Evolutionary conservation across 1,140 invertebrate species (phyloP).

Genomic region (Helicorthomorpha holstii): DNA sequence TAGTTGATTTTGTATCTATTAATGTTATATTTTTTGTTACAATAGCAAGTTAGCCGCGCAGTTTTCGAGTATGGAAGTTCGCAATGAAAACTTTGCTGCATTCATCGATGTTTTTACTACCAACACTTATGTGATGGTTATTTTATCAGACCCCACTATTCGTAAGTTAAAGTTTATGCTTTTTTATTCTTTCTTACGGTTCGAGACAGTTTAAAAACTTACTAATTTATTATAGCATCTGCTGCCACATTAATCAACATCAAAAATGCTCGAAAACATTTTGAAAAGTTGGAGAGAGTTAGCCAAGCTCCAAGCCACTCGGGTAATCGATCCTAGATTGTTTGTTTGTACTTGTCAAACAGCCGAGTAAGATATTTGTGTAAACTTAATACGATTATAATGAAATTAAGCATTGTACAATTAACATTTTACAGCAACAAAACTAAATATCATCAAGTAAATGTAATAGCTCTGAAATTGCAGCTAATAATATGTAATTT

Average conservation of each 20-base stretch:
- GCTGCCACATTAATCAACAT: constrained; percentile 95
- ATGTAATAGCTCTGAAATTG: too few relatives aligned
- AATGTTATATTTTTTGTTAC: not conserved
- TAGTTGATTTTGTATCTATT: too few relatives aligned
- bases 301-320: not conserved
- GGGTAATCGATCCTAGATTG: too few relatives aligned
- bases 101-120: constrained; percentile 98
- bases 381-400: too few relatives aligned
- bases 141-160: constrained; percentile 88
- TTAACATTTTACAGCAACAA: too few relatives aligned
- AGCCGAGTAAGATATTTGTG: too few relatives aligned
- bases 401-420: too few relatives aligned
- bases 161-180: too few relatives aligned
- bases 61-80: constrained; percentile 97
- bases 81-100: constrained; percentile 89
- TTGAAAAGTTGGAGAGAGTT: constrained; percentile 74
- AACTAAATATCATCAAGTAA: too few relatives aligned
- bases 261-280: constrained; percentile 91
- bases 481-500: too few relatives aligned
- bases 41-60: constrained; percentile 85
- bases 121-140: constrained; percentile 98
- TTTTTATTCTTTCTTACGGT: not conserved
- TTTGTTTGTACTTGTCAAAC: too few relatives aligned
- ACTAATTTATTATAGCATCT: constrained; percentile 66
- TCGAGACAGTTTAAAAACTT: too few relatives aligned